phyloP scores from a whole-genome alignment of 1,140 invertebrate genomes.

The Drosophila novamexicana region DNA sequence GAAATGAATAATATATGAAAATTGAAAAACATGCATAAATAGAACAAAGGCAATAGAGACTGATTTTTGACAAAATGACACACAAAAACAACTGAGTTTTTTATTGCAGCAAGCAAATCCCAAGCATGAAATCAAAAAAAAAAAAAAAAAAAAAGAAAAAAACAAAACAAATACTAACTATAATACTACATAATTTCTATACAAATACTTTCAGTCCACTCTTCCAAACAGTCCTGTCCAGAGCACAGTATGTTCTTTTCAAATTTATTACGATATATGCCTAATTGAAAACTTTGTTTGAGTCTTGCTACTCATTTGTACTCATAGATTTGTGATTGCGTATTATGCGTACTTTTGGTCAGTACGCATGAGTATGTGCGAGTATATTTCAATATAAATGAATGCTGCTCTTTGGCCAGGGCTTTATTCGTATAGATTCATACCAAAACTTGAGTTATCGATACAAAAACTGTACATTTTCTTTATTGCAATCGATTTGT shows the following conservation, averaged over 20 bases:
- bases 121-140: slow-evolving; percentile 17
- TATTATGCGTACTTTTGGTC: too few relatives aligned
- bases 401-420: too few relatives aligned
- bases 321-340: too few relatives aligned
- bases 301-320: too few relatives aligned
- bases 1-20: slow-evolving; percentile 45
- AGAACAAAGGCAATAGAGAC: slow-evolving; percentile 83
- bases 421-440: not conserved
- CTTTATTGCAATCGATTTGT: slow-evolving; percentile 12
- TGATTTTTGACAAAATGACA: slow-evolving; percentile 73
- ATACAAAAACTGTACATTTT: not conserved
- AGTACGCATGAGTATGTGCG: too few relatives aligned
- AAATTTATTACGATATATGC: too few relatives aligned
- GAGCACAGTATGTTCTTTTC: too few relatives aligned
- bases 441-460: not conserved
- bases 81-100: slow-evolving; percentile 33
- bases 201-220: not conserved
- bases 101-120: slow-evolving; percentile 5
- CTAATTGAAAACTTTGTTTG: too few relatives aligned
- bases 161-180: not conserved
- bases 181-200: not conserved
- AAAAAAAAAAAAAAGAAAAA: not conserved
- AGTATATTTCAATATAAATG: too few relatives aligned
- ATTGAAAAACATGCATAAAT: slow-evolving; percentile 59
- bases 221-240: too few relatives aligned